Evolutionary conservation across 2,113 vertebrate genomes (phyloP).

Genomic region (Beaufortia kweichowensis): DNA sequence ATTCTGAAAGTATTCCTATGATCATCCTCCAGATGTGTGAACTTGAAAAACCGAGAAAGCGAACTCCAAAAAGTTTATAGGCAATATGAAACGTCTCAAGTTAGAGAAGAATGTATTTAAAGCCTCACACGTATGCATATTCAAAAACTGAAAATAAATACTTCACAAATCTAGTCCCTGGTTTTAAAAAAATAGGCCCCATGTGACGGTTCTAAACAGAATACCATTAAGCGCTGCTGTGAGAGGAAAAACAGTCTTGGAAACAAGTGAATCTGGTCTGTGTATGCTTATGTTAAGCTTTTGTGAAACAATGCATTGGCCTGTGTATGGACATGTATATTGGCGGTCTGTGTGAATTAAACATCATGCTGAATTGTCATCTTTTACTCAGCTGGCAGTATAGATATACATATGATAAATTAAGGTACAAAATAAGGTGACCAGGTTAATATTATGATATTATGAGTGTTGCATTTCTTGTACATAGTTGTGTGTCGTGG

Average conservation of each 20-base stretch:
- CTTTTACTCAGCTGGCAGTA: not conserved
- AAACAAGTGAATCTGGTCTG: slow-evolving; percentile 16
- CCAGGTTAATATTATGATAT: slow-evolving; percentile 16
- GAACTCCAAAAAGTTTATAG: too few species aligned
- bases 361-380: not conserved
- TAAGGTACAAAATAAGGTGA: not conserved
- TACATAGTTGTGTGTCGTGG: slow-evolving; percentile 52
- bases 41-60: too few species aligned
- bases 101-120: not conserved
- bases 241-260: slow-evolving; percentile 18
- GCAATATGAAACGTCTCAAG: too few species aligned
- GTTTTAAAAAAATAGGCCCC: slow-evolving; percentile 15
- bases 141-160: slow-evolving; percentile 6
- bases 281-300: slow-evolving; percentile 17
- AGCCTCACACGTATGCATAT: not conserved
- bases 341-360: slow-evolving; percentile 16
- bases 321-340: slow-evolving; percentile 15
- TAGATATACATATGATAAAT: not conserved
- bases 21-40: too few species aligned
- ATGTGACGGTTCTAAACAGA: not conserved
- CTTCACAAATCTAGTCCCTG: not conserved
- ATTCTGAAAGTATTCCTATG: too few species aligned
- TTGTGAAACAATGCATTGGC: slow-evolving; percentile 10
- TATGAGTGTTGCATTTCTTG: slow-evolving; percentile 39
- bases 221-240: not conserved